Evolutionary conservation across 2,888 invertebrate genomes (phyloP), one percentile per base, ranked within the genome.

Genomic region (Philhelius pedissequus): DNA sequence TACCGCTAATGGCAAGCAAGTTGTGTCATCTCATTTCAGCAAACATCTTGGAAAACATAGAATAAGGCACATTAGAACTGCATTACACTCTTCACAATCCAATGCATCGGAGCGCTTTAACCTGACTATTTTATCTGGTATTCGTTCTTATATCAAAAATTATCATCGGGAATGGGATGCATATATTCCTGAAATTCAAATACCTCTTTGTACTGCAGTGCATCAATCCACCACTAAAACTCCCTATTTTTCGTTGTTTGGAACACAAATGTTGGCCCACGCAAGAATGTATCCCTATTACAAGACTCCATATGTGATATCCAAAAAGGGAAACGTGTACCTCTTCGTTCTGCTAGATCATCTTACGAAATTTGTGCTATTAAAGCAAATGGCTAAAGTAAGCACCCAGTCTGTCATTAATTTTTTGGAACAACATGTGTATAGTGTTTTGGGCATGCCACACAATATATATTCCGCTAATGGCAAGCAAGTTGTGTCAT

Each of bases 91-190:
- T n/a, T 88, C 89, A 0, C 90, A 90, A 78, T 79, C 81, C 0
- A 90, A 90, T 76, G 89, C 89, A 3, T 88, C 89, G 0, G 90
- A 90, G 68, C 73, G 89, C 0, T 87, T 88, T 0, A 90, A 90
- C 64, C 78, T 87, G 25, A 88, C 88, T 0, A 69, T 90, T 1
- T 86, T 88, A 5, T 88, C 89, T 0, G 88, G 87, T 52, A 88
- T 90, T 1, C 27, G 84, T 11, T 58, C 78, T 0, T 82, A 86
- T 20, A 3, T 87, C 0, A 27, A 87, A 9, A n/a, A 62, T 0
- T 77, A 86, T 48, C 86, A 86, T 8, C 9, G 69, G 8, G 76
- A 86, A 3, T 83, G 86, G 83, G 83, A 86, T 22, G 1, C 43
- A 0, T 70, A 78, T 22, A 7, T 86, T 4, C 69, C 6, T 8